Conservation (phyloP, 2,888 invertebrate genomes). For the Caenorhabditis sp. region DNA sequence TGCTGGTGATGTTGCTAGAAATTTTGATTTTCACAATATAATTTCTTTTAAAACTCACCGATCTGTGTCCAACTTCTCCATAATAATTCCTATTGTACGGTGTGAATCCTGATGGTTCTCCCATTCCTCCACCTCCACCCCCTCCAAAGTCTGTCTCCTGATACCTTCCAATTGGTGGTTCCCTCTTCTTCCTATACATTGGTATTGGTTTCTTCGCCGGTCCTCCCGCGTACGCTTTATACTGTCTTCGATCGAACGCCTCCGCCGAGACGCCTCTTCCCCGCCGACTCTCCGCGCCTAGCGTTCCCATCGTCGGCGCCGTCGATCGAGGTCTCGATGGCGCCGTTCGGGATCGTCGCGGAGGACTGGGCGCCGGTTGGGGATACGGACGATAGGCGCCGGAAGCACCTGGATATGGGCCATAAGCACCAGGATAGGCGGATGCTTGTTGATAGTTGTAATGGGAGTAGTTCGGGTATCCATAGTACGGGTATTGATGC, state of each 20-base stretch:
- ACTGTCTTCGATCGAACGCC: constrained; percentile 63
- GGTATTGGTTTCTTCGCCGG: constrained; percentile 67
- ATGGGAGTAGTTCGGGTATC: constrained; percentile 57
- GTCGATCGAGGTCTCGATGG: constrained; percentile 73
- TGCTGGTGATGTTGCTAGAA: constrained; percentile 56
- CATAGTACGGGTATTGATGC: constrained; percentile 64
- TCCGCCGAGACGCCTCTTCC: constrained; percentile 75
- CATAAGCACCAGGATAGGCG: constrained; percentile 73
- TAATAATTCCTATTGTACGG: constrained; percentile 61
- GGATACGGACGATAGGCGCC: constrained; percentile 77
- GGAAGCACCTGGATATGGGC: constrained; percentile 70
- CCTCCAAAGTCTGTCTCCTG: constrained; percentile 76
- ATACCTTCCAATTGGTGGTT: constrained; percentile 64
- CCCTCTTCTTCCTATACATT: constrained; percentile 75
- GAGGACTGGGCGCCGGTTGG: constrained; percentile 76
- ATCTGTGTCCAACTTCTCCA: constrained; percentile 47
- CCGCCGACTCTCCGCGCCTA: constrained; percentile 58
- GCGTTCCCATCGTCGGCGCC: constrained; percentile 60
- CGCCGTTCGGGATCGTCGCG: constrained; percentile 76
- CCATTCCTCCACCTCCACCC: constrained; percentile 31
- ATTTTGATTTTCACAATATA: neutral
- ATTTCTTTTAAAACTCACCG: constrained; percentile 10
- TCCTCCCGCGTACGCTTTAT: constrained; percentile 48
- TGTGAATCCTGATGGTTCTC: constrained; percentile 27
- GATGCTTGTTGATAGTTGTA: constrained; percentile 65